A percentile compares a stretch with the other conserved stretches of the same genome.
Conservation (phyloP, 2,797 vertebrate genomes). For the Enteromius argenteus region DNA sequence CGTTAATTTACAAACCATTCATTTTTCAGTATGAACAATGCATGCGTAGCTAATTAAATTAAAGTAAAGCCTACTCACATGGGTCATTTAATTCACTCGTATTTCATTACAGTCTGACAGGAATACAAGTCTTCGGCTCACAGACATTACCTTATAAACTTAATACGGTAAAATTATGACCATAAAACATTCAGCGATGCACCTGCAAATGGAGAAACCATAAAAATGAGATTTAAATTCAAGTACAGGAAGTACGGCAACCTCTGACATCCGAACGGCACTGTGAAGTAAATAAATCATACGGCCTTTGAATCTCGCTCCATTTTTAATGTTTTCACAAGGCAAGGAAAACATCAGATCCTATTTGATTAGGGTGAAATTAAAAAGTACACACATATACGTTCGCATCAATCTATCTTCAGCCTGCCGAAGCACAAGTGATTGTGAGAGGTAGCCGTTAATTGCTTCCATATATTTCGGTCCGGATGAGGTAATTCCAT, state of each 20-base stretch:
- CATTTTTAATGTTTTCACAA: slow-evolving; percentile 60
- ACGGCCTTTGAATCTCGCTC: slow-evolving; percentile 64
- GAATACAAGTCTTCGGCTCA: slow-evolving; percentile 6
- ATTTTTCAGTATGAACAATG: slow-evolving; percentile 2
- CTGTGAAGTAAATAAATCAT: slow-evolving; percentile 67
- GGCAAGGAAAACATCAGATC: slow-evolving; percentile 58
- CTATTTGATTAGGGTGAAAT: slow-evolving; percentile 62
- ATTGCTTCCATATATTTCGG: slow-evolving; percentile 80
- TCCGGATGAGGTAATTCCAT: slow-evolving; percentile 77
- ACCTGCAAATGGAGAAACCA: slow-evolving; percentile 21
- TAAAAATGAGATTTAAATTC: slow-evolving; percentile 38
- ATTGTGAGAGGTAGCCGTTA: slow-evolving; percentile 74
- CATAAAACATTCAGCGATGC: neutral
- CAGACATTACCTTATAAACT: slow-evolving; percentile 13
- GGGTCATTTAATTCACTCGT: neutral
- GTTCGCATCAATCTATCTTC: slow-evolving; percentile 68
- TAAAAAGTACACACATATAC: slow-evolving; percentile 53
- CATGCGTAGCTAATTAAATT: neutral
- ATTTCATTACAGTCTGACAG: slow-evolving; percentile 40
- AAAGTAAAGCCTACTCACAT: slow-evolving; percentile 7
- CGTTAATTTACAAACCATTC: neutral
- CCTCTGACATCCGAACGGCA: slow-evolving; percentile 51
- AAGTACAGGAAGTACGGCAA: neutral
- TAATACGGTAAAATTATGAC: slow-evolving; percentile 6
- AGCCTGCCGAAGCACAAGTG: slow-evolving; percentile 61